Evolutionary conservation across 1,140 invertebrate species (phyloP).

Genomic region (Alviniconcha marisindica): DNA sequence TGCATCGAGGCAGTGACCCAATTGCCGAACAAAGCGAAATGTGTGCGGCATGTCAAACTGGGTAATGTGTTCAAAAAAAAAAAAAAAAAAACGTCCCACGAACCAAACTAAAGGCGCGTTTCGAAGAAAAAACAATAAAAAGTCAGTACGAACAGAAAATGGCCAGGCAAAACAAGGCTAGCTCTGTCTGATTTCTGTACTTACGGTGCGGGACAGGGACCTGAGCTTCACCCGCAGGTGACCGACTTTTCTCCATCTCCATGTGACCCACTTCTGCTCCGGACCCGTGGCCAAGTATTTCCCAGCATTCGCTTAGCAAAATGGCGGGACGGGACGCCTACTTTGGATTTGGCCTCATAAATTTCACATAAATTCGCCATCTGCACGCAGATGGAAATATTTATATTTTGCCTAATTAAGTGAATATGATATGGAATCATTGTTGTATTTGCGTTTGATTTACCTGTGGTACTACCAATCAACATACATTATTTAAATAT

Average conservation of each 20-base stretch:
- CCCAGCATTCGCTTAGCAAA: constrained; percentile 45
- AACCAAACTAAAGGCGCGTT: background rate
- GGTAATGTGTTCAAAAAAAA: constrained; percentile 44
- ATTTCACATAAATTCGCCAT: too few species aligned
- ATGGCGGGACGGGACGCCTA: constrained; percentile 36
- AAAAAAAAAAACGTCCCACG: constrained; percentile 8
- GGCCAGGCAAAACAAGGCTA: background rate
- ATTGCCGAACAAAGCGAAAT: constrained; percentile 39
- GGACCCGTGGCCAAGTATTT: constrained; percentile 46
- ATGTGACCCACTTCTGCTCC: constrained; percentile 51
- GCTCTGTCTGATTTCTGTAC: constrained; percentile 16
- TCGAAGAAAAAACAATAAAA: constrained; percentile 28
- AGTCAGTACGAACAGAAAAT: constrained; percentile 16
- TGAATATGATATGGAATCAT: too few species aligned
- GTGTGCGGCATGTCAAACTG: constrained; percentile 45
- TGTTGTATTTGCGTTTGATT: too few species aligned
- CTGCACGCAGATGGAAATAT: background rate
- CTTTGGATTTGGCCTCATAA: background rate
- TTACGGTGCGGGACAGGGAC: constrained; percentile 40
- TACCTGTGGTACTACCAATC: too few species aligned
- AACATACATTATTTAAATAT: too few species aligned
- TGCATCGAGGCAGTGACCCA: constrained; percentile 38
- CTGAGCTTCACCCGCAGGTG: constrained; percentile 48
- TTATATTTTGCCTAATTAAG: too few species aligned
- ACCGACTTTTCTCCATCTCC: constrained; percentile 54